Conservation (phyloP, 2,797 vertebrate genomes). For the Hippocampus kuda region DNA sequence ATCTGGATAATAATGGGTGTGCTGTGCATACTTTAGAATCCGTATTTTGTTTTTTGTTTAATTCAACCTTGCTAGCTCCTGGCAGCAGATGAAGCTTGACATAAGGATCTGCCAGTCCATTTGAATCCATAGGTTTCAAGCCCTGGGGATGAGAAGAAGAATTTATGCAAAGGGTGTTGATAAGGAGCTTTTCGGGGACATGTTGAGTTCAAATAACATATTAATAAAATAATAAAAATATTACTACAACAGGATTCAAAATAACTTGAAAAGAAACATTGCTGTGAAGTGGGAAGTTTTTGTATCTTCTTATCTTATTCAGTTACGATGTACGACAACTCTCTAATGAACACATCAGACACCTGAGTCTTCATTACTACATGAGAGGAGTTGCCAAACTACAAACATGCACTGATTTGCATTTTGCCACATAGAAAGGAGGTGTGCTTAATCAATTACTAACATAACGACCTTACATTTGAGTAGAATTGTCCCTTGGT, state of each 20-base stretch:
- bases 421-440: neutral
- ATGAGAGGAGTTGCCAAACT: neutral
- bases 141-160: constrained; percentile 55
- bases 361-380: too few species aligned
- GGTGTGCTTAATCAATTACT: neutral
- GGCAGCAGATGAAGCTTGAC: constrained; percentile 93
- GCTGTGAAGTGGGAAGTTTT: too few species aligned
- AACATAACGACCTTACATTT: neutral
- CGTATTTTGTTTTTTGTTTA: constrained; percentile 6
- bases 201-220: neutral
- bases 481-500: neutral
- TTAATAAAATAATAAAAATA: neutral
- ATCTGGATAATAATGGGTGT: constrained; percentile 12
- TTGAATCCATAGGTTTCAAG: constrained; percentile 96
- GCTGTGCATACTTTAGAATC: constrained; percentile 18
- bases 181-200: neutral
- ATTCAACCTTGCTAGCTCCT: constrained; percentile 88
- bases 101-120: constrained; percentile 91
- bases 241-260: neutral
- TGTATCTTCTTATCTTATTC: too few species aligned
- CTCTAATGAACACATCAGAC: neutral
- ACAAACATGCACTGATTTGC: neutral
- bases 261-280: neutral
- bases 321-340: neutral
- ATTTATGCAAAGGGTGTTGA: neutral